Evolutionary conservation across 2,797 vertebrate genomes (phyloP).

Genomic region (Amazona finschi): DNA sequence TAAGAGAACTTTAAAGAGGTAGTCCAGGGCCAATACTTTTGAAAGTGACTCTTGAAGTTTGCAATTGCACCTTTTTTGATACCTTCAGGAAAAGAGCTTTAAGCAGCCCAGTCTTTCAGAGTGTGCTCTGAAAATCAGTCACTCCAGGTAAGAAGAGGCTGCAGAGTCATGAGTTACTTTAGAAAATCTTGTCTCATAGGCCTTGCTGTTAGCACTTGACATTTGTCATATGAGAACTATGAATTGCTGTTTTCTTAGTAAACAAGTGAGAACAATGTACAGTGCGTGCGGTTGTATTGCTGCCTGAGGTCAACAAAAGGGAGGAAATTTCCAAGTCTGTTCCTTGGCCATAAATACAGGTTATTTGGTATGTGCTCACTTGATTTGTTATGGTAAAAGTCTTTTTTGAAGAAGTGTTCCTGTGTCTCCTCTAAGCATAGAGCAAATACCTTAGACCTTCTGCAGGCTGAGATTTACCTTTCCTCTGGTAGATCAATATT

Average conservation of each 20-base stretch:
- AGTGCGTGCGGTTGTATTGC: fast-evolving
- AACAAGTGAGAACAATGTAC: neutral
- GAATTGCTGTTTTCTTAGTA: neutral
- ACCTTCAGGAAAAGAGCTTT: neutral
- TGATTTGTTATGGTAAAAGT: neutral
- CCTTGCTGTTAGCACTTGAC: neutral
- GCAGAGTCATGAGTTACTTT: neutral
- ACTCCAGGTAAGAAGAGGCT: neutral
- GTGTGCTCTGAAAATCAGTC: neutral
- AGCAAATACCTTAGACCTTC: neutral
- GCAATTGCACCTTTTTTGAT: neutral
- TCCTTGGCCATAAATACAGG: neutral
- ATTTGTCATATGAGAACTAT: neutral
- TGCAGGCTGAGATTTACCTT: neutral
- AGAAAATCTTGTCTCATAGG: neutral
- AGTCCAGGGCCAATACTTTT: neutral
- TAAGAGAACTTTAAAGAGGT: neutral
- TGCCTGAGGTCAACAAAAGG: neutral
- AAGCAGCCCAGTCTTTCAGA: neutral
- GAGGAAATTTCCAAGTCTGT: neutral
- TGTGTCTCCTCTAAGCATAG: neutral
- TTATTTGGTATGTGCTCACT: fast-evolving
- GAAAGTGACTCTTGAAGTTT: neutral
- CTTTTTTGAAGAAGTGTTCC: neutral
- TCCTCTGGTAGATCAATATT: neutral